These are phyloP conservation scores for fruit fly (Drosophila melanogaster) DNA, from an alignment of 1,140 invertebrate genomes.

Conservation along the genomic window Release_6_plus_ISO1_MT NT_033777.3:8082001-8082500, in stretches of 20 bases:
- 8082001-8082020: too few relatives aligned
- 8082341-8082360: not conserved
- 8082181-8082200: slow-evolving; percentile 66
- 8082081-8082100: too few relatives aligned
- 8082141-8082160: not conserved
- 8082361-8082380: not conserved
- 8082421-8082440: slow-evolving; percentile 58
- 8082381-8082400: slow-evolving; percentile 85
- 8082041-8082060: too few relatives aligned
- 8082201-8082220: slow-evolving; percentile 52
- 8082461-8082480: slow-evolving; percentile 88
- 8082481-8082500: slow-evolving; percentile 89
- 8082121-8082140: not conserved
- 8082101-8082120: too few relatives aligned
- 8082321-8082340: not conserved
- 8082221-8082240: slow-evolving; percentile 48
- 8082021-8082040: too few relatives aligned
- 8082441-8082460: slow-evolving; percentile 86
- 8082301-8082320: slow-evolving; percentile 23
- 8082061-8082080: too few relatives aligned
- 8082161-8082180: slow-evolving; percentile 43
- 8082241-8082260: slow-evolving; percentile 30
- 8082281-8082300: slow-evolving; percentile 59
- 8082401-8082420: slow-evolving; percentile 88
- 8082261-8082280: slow-evolving; percentile 43